Conservation (phyloP, 2,797 vertebrate species). For the Gallinago stenura region DNA sequence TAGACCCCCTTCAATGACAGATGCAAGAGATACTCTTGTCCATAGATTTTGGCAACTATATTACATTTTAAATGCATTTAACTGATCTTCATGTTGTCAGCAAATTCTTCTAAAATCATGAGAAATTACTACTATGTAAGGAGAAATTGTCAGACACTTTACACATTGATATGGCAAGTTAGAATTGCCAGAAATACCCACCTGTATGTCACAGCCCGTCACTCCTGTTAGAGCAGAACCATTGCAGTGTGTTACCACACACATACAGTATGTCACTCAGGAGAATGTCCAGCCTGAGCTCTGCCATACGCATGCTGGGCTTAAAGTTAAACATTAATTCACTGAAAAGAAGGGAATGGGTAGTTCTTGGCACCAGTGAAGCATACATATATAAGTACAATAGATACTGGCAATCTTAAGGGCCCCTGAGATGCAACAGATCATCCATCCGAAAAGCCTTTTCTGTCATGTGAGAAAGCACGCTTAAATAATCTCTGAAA, state of each 20-base stretch:
- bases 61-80: background rate
- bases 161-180: fast-evolving
- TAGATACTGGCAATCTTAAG: background rate
- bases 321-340: background rate
- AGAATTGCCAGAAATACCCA: background rate
- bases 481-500: background rate
- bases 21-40: background rate
- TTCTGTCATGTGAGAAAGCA: background rate
- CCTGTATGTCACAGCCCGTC: background rate
- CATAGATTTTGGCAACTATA: background rate
- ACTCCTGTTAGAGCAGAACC: background rate
- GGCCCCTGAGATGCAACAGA: background rate
- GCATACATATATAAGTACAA: background rate
- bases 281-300: background rate
- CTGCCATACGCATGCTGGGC: background rate
- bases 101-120: background rate
- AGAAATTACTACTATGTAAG: background rate
- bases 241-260: background rate
- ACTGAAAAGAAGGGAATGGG: background rate
- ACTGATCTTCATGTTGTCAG: background rate
- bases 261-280: fast-evolving
- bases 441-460: background rate
- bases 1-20: background rate
- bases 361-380: background rate
- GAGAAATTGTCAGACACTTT: background rate